A percentile compares a stretch with the other conserved stretches of the same genome.
Evolutionary conservation across 2,888 invertebrate species (phyloP).

Genomic region (Metallyticus violacea): DNA sequence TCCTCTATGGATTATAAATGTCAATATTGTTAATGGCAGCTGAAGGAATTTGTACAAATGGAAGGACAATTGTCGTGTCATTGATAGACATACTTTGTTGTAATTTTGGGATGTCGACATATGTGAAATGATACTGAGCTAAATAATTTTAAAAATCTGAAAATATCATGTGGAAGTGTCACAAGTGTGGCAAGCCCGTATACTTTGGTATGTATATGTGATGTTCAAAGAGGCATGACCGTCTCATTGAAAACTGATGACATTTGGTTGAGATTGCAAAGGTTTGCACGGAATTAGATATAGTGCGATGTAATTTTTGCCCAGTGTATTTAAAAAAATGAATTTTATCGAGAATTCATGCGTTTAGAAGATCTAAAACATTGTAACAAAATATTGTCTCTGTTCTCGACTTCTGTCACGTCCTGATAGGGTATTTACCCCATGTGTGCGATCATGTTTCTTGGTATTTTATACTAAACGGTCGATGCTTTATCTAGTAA

Average conservation of each 20-base stretch:
- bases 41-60: not conserved
- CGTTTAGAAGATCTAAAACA: too few species aligned
- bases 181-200: conserved; percentile 77
- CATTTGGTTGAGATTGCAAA: not conserved
- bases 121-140: not conserved
- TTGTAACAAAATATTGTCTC: too few species aligned
- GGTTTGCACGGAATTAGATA: not conserved
- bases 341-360: too few species aligned
- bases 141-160: not conserved
- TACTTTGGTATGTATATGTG: conserved; percentile 63
- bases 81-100: not conserved
- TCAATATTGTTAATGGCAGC: not conserved
- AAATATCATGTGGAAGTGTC: conserved; percentile 71
- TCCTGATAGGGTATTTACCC: too few species aligned
- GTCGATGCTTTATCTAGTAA: too few species aligned
- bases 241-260: not conserved
- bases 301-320: too few species aligned
- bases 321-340: too few species aligned
- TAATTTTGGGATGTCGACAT: not conserved
- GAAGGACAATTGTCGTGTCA: not conserved
- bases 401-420: too few species aligned
- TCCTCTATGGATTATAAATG: not conserved
- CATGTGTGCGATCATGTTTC: too few species aligned
- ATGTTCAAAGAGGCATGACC: not conserved
- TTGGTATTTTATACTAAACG: too few species aligned